phyloP scores from a whole-genome alignment of 2,797 vertebrate species.

The Iguana delicatissima region DNA sequence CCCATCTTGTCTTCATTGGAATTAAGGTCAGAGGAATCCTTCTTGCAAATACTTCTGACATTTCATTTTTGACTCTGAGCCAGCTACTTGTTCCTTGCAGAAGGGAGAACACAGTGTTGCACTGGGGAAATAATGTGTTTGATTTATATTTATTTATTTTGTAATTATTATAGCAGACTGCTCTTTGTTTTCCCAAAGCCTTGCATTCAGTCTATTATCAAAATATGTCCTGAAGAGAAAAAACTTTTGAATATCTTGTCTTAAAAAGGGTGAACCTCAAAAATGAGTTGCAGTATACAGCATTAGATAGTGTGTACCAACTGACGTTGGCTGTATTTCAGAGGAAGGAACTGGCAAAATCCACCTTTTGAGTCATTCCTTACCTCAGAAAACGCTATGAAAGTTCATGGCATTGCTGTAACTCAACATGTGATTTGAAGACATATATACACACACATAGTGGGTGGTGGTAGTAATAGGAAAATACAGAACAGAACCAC shows the following conservation, averaged over 20 bases:
- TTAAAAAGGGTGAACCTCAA: not conserved
- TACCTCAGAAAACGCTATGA: no score
- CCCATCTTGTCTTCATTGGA: not conserved
- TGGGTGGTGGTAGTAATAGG: no score
- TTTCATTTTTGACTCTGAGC: not conserved
- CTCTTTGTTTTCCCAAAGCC: not conserved
- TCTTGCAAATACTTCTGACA: not conserved
- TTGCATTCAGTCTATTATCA: not conserved
- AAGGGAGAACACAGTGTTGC: not conserved
- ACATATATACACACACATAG: no score
- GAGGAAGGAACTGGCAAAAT: no score
- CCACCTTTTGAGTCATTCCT: no score
- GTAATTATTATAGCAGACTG: not conserved
- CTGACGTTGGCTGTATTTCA: no score
- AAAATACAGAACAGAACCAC: no score
- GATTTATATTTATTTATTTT: not conserved
- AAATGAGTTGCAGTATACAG: slow-evolving; percentile 38
- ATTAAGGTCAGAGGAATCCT: not conserved
- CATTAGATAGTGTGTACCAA: no score
- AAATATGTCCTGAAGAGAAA: not conserved
- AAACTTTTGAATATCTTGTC: not conserved
- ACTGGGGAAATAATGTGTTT: not conserved
- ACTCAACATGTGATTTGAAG: no score
- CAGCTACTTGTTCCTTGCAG: not conserved
- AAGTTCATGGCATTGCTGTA: no score